A percentile compares a stretch with the other conserved stretches of the same genome.
phyloP scores from a whole-genome alignment of 1,140 invertebrate genomes.

The Drosophila ohnishii region DNA sequence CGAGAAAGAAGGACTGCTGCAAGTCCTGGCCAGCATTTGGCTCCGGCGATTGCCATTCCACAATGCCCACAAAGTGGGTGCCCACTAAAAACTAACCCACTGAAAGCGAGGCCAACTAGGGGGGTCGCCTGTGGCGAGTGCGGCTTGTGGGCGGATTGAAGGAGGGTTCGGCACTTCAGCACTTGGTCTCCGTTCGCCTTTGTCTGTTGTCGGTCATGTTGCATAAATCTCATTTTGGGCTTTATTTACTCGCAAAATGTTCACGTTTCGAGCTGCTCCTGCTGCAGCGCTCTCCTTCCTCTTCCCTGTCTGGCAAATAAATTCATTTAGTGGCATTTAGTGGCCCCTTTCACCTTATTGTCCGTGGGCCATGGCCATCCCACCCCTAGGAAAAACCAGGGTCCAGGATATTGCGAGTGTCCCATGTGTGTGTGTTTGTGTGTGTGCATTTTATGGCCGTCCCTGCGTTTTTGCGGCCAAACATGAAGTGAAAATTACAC shows the following conservation, averaged over 20 bases:
- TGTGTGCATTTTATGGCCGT: conserved; percentile 81
- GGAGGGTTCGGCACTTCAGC: conserved; percentile 64
- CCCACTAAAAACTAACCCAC: conserved; percentile 76
- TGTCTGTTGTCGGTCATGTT: conserved; percentile 76
- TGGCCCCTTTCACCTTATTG: conserved; percentile 79
- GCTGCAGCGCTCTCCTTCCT: conserved; percentile 2
- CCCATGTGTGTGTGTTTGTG: conserved; percentile 27
- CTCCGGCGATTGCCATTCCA: conserved; percentile 48
- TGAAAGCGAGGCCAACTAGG: conserved; percentile 17
- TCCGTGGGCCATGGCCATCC: conserved; percentile 35
- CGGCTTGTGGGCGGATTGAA: conserved; percentile 22
- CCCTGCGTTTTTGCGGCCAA: conserved; percentile 77
- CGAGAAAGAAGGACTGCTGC: conserved; percentile 9
- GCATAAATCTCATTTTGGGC: conserved; percentile 81
- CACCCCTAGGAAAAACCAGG: conserved; percentile 13
- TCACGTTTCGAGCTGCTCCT: conserved; percentile 53
- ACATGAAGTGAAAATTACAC: conserved; percentile 81
- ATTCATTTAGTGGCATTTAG: conserved; percentile 82
- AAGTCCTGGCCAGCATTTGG: conserved; percentile 35
- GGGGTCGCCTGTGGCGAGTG: conserved; percentile 9
- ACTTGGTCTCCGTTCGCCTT: conserved; percentile 63
- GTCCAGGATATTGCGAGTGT: conserved; percentile 46
- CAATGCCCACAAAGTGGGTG: conserved; percentile 72
- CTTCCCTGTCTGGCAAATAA: conserved; percentile 64
- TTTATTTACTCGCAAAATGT: conserved; percentile 80